Conservation (phyloP, 2,113 vertebrate species). For the Asarcornis scutulata region DNA sequence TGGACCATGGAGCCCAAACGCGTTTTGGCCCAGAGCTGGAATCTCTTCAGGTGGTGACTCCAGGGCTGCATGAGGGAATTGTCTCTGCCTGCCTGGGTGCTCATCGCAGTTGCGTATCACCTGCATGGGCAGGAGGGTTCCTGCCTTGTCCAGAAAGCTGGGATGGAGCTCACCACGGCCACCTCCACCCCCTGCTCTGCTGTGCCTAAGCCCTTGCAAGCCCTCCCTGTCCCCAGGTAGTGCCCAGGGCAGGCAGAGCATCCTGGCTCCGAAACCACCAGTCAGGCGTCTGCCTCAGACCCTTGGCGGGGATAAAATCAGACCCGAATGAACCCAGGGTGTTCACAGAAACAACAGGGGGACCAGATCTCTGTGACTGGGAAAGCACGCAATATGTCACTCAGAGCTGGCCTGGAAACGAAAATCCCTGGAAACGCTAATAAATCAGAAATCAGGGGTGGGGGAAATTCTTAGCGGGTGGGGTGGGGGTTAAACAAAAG, state of each 20-base stretch:
- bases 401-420: background rate
- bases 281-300: rapidly evolving
- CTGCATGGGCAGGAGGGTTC: background rate
- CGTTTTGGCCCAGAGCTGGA: background rate
- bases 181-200: background rate
- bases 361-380: background rate
- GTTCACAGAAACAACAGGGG: background rate
- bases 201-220: background rate
- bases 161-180: background rate
- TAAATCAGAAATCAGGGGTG: background rate
- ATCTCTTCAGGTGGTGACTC: conserved; percentile 26
- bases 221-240: rapidly evolving
- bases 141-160: rapidly evolving
- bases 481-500: background rate
- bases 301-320: background rate
- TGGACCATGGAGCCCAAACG: conserved; percentile 10
- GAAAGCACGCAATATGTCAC: background rate
- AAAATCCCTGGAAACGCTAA: conserved; percentile 12
- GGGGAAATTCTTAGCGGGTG: background rate
- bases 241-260: background rate
- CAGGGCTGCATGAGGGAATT: background rate
- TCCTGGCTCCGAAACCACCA: background rate
- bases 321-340: background rate
- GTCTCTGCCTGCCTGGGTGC: background rate
- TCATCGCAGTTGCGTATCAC: background rate